These are phyloP conservation scores for Hozukius guyotensis DNA, from an alignment of 2,797 vertebrate genomes.

Conservation along the genomic window DNA sequence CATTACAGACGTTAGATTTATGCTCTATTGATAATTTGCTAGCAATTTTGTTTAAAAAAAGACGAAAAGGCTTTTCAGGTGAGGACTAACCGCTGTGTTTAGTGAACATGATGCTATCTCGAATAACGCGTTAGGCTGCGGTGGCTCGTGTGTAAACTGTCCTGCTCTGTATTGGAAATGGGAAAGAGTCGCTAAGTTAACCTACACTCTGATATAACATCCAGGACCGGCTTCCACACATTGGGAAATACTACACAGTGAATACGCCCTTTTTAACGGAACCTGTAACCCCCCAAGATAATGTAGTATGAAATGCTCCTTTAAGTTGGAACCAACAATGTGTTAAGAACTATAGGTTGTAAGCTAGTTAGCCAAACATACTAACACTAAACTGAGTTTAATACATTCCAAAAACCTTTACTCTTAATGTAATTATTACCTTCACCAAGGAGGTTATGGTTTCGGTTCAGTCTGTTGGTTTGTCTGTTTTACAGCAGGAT, in stretches of 20 bases:
- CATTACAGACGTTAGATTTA: neutral
- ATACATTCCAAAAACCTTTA: neutral
- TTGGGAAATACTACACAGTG: too few relatives aligned
- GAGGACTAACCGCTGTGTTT: neutral
- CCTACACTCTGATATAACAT: too few relatives aligned
- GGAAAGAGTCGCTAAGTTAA: too few relatives aligned
- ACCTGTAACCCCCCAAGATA: neutral
- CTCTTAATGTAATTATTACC: neutral
- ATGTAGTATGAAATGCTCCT: neutral
- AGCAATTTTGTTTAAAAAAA: too few relatives aligned
- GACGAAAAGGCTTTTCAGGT: too few relatives aligned
- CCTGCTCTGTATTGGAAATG: too few relatives aligned
- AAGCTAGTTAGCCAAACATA: neutral
- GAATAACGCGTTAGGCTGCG: neutral
- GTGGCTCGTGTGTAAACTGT: neutral
- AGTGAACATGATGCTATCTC: neutral
- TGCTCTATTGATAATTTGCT: neutral
- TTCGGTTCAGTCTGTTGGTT: neutral
- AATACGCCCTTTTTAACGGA: neutral
- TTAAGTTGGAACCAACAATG: neutral
- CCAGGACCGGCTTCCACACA: too few relatives aligned
- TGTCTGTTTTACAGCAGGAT: neutral
- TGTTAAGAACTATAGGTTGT: neutral
- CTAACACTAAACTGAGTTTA: neutral
- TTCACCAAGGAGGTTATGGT: neutral